phyloP scores from a whole-genome alignment of 2,113 vertebrate species.

The Rhinogobius similis region DNA sequence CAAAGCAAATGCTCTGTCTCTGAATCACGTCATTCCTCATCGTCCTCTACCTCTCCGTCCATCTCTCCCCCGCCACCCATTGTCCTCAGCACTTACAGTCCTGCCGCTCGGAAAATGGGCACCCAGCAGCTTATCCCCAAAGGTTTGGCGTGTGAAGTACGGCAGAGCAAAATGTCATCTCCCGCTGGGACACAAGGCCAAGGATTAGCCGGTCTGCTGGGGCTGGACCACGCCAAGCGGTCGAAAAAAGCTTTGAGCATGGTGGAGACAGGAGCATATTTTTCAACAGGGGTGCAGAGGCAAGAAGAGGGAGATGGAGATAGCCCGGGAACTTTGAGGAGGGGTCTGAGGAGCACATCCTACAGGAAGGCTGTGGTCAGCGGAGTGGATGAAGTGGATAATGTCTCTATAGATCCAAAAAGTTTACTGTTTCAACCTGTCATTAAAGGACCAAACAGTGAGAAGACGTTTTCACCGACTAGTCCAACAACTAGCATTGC shows the following conservation, averaged over 20 bases:
- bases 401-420: constrained; percentile 62
- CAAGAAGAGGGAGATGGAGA: constrained; percentile 73
- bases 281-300: constrained; percentile 65
- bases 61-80: constrained; percentile 63
- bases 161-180: constrained; percentile 60
- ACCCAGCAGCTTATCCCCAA: constrained; percentile 92
- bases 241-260: constrained; percentile 83
- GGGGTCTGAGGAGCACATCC: constrained; percentile 90
- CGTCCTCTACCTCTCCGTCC: constrained; percentile 52
- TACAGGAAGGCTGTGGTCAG: constrained; percentile 93
- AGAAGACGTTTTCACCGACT: constrained; percentile 62
- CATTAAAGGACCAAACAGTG: constrained; percentile 77
- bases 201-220: constrained; percentile 56
- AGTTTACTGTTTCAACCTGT: constrained; percentile 81
- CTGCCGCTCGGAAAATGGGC: constrained; percentile 85
- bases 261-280: constrained; percentile 79
- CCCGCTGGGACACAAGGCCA: constrained; percentile 40
- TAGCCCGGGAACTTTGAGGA: constrained; percentile 76
- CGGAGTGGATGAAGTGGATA: constrained; percentile 80
- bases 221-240: constrained; percentile 73
- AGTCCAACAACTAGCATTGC: constrained; percentile 20
- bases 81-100: constrained; percentile 87
- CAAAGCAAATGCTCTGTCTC: constrained; percentile 59
- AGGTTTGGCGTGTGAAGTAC: constrained; percentile 79
- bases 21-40: constrained; percentile 65